Base-by-base conservation (phyloP, 2,888 invertebrate species). In the Pharmacophagus antenor region DNA sequence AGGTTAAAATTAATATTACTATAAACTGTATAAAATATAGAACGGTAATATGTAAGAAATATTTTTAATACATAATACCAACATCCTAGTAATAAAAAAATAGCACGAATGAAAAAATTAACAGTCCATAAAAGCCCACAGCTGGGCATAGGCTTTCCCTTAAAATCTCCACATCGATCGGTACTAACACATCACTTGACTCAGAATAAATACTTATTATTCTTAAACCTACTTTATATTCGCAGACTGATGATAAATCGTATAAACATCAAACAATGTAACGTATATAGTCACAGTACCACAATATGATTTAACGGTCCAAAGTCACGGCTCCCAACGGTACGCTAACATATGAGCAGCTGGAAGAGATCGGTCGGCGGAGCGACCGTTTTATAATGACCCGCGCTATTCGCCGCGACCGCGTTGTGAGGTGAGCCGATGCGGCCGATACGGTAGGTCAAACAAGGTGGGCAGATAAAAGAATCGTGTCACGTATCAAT, bases 301-400 rank as follows among this genome's bases (percentile, higher is more conserved):
- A 61, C 48, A 52, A 61, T 68, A 70, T 69, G 63, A 70, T 74
- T 76, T 76, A 75, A 76, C 72, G 66, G 72, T 71, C 65, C 62
- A 52, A 53, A 67, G 72, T 73, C 73, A 75, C 68, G 67, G 67
- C 62, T 63, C 50, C 46, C 44, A 56, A 57, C 41, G 54, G 49
- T 49, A 54, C 46, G 55, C 41, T 55, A 27, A 56, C 47, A 60
- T 49, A 61, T 53, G 63, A 58, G 52, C 46, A 59, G 48, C 50
- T 60, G 31, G 27, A 46, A 60, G 51, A 46, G 37, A 55, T 58
- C 53, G 52, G 41, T 48, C 17, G 22, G 2, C 17, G 46, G 37
- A 10, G 18, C 42, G 53, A 63, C 67, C 67, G 67, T 47, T 66
- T 56, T 56, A 66, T 8, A 18, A 27, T 63, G 69, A 71, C 53